Percentiles rank a stretch among this genome's conserved stretches.
phyloP scores from a whole-genome alignment of 2,888 invertebrate species.

The Shargacucullia verbasci region DNA sequence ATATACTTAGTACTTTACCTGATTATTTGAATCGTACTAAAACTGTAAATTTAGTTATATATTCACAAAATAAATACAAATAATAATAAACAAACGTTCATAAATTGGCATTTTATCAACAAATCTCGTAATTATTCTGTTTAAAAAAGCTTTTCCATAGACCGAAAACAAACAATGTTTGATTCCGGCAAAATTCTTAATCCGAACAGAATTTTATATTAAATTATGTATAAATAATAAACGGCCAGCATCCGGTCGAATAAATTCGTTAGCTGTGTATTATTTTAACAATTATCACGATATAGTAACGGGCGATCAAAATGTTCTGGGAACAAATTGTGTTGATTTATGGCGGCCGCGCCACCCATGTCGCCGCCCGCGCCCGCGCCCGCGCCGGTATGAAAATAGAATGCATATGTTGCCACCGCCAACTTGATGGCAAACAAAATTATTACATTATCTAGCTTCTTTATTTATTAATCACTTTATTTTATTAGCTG shows the following conservation, averaged over 20 bases:
- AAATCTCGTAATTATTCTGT: constrained; percentile 31
- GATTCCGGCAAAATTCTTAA: constrained; percentile 20
- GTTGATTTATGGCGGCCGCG: constrained; percentile 76
- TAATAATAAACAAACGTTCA: constrained; percentile 31
- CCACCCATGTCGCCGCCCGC: constrained; percentile 76
- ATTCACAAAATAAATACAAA: constrained; percentile 16
- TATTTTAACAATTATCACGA: constrained; percentile 70
- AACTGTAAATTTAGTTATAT: constrained; percentile 7
- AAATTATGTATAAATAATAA: constrained; percentile 43
- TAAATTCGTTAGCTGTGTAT: constrained; percentile 56
- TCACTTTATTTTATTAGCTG: background rate
- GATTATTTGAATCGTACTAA: constrained; percentile 3
- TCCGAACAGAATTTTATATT: constrained; percentile 21
- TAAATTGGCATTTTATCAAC: constrained; percentile 50
- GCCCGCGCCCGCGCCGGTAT: constrained; percentile 41
- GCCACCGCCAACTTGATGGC: constrained; percentile 50
- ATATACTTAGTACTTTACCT: background rate
- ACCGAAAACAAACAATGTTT: constrained; percentile 24
- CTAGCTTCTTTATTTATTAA: constrained; percentile 29
- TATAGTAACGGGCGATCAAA: constrained; percentile 67
- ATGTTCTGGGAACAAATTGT: constrained; percentile 82
- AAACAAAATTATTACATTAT: constrained; percentile 39
- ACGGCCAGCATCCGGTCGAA: constrained; percentile 57
- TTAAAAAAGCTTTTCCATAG: constrained; percentile 29
- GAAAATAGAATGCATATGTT: constrained; percentile 75